Conservation (phyloP, 2,113 vertebrate species). For the Dasyurus viverrinus region DNA sequence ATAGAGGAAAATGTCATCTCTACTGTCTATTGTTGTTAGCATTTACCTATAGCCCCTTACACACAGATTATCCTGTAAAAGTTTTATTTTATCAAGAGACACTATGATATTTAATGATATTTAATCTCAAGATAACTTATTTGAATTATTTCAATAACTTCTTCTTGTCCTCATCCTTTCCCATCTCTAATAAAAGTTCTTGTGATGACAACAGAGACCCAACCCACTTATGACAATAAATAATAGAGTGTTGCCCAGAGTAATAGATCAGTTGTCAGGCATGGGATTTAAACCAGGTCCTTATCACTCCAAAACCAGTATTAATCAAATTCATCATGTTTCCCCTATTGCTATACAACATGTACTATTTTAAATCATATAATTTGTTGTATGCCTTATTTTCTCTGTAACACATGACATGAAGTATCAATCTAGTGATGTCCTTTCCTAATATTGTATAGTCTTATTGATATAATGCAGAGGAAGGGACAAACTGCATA, state of each 20-base stretch:
- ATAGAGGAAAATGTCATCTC: background rate
- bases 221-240: background rate
- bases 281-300: background rate
- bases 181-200: background rate
- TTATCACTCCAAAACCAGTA: background rate
- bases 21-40: background rate
- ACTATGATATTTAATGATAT: background rate
- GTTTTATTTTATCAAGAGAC: background rate
- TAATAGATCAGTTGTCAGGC: background rate
- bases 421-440: background rate
- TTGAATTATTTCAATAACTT: background rate
- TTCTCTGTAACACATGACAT: background rate
- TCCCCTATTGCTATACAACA: background rate
- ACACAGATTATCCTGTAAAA: background rate
- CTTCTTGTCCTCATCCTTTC: background rate
- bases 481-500: background rate
- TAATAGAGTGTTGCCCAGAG: background rate
- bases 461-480: background rate
- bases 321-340: background rate
- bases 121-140: background rate
- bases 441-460: background rate
- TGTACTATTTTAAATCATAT: background rate
- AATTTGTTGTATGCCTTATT: background rate
- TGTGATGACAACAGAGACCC: background rate
- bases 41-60: background rate